Base-by-base conservation (phyloP, 2,797 vertebrate genomes). In the Taenioides sp. region DNA sequence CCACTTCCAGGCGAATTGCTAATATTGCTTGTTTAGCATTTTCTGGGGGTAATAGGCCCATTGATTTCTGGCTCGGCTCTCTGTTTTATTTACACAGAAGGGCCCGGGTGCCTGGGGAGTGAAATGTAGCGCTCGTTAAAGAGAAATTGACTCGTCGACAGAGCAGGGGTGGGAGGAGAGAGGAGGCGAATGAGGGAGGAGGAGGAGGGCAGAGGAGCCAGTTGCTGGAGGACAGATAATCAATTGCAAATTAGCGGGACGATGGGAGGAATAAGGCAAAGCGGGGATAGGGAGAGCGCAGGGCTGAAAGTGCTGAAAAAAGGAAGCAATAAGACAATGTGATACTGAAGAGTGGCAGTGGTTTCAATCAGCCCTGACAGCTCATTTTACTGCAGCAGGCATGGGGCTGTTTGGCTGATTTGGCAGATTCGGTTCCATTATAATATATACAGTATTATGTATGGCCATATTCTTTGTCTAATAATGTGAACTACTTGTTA, bases 21-120 rank as follows among this genome's bases (percentile, higher is more conserved):
- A 95, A 96, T 97, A 95, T 95, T 96, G 96, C 96, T 98, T 97
- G 96, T 97, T 97, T 96, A 97, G 96, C 96, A 95, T 97, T 97
- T 98, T 97, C 95, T 95, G 93, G 94, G 95, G 95, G 95, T 96
- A 97, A 96, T 96, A 96, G 95, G 94, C 93, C 83, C 95, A 97
- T 97, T 96, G 97, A 98, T 97, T 96, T 96, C 94, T 95, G 94
- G 79, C 84, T 88, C 79, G 59, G 85, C 83, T 86, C 88, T 88
- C 84, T 87, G 85, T 88, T 90, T 89, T 90, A 95, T 95, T 97
- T 97, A 96, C 94, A 96, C 95, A 95, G 94, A 95, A 96, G 92
- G 93, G 94, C 95, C 95, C 92, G 92, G 93, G 95, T 95, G 85
- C 85, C 80, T 67, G 58, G 87, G 85, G 88, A 88, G 87, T 82